These are phyloP conservation scores for Iselma pallidipennis DNA, from an alignment of 2,888 invertebrate genomes.

Conservation along the genomic window DNA sequence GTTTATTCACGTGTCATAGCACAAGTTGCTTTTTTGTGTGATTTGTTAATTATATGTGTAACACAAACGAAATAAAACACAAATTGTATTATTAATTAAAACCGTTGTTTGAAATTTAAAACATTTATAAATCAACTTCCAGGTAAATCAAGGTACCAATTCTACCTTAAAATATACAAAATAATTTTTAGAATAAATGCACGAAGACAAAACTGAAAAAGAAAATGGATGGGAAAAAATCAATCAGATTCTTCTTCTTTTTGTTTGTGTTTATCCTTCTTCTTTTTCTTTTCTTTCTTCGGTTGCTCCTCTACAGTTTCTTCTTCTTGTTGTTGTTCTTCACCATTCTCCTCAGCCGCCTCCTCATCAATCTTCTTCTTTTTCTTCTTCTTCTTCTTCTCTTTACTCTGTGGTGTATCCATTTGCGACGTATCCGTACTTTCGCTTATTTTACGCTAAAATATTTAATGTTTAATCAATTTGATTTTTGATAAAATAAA, in stretches of 20 bases:
- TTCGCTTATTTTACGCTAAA: slow-evolving; percentile 34
- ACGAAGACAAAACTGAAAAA: not conserved
- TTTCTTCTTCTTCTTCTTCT: slow-evolving; percentile 69
- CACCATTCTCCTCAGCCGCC: slow-evolving; percentile 42
- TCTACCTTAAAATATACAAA: not conserved
- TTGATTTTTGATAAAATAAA: not conserved
- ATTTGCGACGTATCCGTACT: slow-evolving; percentile 35
- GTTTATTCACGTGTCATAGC: not conserved
- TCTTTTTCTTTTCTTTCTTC: slow-evolving; percentile 75
- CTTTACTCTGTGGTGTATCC: slow-evolving; percentile 59
- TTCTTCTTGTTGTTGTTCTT: slow-evolving; percentile 53
- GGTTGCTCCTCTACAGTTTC: slow-evolving; percentile 42
- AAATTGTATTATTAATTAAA: too few species aligned
- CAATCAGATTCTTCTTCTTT: slow-evolving; percentile 58
- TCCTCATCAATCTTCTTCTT: slow-evolving; percentile 55
- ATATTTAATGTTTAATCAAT: not conserved
- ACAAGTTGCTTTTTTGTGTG: not conserved
- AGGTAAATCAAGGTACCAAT: not conserved
- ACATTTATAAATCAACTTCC: not conserved
- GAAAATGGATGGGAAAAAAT: not conserved
- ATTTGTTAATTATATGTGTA: too few species aligned
- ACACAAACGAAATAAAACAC: too few species aligned
- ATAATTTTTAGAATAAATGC: not conserved
- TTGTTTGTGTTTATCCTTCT: slow-evolving; percentile 75
- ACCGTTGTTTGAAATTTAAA: too few species aligned